These are phyloP conservation scores for Shargacucullia verbasci DNA, from an alignment of 2,888 invertebrate genomes.

Conservation along the genomic window DNA sequence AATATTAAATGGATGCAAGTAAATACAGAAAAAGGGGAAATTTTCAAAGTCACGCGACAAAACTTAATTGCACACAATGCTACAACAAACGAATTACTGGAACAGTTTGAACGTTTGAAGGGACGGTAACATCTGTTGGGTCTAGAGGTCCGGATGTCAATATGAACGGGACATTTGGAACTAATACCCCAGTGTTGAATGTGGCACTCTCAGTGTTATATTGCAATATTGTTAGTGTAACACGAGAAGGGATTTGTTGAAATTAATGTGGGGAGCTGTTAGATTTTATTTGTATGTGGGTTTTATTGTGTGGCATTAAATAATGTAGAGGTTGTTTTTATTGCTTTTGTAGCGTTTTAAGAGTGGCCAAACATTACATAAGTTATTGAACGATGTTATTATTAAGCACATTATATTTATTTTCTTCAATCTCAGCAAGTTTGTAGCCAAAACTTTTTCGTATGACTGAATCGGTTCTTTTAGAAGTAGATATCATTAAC, in stretches of 20 bases:
- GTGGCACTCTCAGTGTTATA: slow-evolving; percentile 35
- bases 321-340: slow-evolving; percentile 4
- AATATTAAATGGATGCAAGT: not conserved
- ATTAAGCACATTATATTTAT: too few species aligned
- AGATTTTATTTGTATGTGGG: slow-evolving; percentile 37
- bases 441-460: too few species aligned
- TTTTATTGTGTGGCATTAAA: slow-evolving; percentile 6
- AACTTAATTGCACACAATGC: not conserved
- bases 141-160: slow-evolving; percentile 40
- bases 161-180: slow-evolving; percentile 32
- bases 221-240: slow-evolving; percentile 42
- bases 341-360: not conserved
- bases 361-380: not conserved
- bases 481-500: too few species aligned
- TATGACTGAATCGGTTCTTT: too few species aligned
- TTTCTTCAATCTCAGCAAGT: too few species aligned
- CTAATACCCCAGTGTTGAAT: slow-evolving; percentile 32
- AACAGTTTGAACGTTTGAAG: slow-evolving; percentile 19
- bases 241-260: slow-evolving; percentile 29
- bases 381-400: too few species aligned
- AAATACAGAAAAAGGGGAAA: not conserved
- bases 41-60: slow-evolving; percentile 14
- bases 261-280: slow-evolving; percentile 37
- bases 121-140: slow-evolving; percentile 46
- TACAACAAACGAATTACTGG: slow-evolving; percentile 5